Percentiles rank a stretch among this genome's conserved stretches.
phyloP scores from a whole-genome alignment of 1,140 invertebrate species.

The Bombus impatiens region DNA sequence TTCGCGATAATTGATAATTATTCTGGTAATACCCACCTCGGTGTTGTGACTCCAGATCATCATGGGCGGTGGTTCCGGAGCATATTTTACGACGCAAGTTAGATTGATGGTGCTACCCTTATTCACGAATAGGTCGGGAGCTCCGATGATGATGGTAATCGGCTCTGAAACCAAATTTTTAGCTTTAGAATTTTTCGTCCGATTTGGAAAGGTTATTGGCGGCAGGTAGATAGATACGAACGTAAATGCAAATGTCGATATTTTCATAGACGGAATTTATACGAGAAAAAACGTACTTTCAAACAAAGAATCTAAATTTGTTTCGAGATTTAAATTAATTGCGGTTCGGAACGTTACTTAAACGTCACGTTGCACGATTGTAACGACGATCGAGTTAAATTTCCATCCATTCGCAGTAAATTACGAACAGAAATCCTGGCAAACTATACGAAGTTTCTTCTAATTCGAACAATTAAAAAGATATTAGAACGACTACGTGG shows the following conservation, averaged over 20 bases:
- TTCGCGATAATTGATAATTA: neutral
- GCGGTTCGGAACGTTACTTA: neutral
- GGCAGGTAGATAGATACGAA: neutral
- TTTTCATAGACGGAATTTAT: neutral
- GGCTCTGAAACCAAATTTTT: slow-evolving; percentile 83
- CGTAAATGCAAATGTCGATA: neutral
- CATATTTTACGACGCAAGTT: slow-evolving; percentile 86
- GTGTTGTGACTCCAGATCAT: slow-evolving; percentile 87
- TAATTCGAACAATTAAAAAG: neutral
- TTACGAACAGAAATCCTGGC: no score
- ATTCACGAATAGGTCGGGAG: slow-evolving; percentile 86
- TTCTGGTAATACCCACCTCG: slow-evolving; percentile 80
- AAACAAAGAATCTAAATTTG: neutral
- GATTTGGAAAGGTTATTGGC: neutral
- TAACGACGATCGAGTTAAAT: no score
- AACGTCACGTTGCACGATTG: neutral
- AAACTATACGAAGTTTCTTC: no score
- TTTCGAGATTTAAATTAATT: neutral
- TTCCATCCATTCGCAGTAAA: no score
- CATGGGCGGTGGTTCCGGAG: slow-evolving; percentile 85
- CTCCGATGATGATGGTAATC: slow-evolving; percentile 85
- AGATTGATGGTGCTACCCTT: slow-evolving; percentile 88
- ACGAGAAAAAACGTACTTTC: neutral
- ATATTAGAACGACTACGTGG: neutral
- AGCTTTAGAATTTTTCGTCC: neutral